phyloP scores from a whole-genome alignment of 2,113 vertebrate species.

The Forbesichthys papilliferus region DNA sequence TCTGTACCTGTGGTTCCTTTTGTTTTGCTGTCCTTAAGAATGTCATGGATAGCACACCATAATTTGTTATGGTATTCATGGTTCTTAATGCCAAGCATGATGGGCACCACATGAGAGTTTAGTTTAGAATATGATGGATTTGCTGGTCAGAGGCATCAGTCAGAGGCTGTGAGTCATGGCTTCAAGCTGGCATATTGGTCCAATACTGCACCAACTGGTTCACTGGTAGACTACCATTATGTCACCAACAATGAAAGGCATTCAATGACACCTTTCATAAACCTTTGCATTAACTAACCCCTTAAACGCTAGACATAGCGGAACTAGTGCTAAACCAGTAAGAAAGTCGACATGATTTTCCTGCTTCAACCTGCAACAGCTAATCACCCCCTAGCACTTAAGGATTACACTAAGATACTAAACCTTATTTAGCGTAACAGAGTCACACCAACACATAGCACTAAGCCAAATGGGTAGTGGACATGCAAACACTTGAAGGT shows the following conservation, averaged over 20 bases:
- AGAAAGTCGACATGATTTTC: conserved; percentile 3
- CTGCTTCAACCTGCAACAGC: conserved; percentile 51
- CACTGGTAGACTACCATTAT: conserved; percentile 49
- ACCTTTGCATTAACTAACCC: no score
- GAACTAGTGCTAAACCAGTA: background rate
- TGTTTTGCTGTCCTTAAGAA: conserved; percentile 16
- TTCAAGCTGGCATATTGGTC: conserved; percentile 46
- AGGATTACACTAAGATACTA: conserved; percentile 75
- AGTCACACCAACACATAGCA: conserved; percentile 41
- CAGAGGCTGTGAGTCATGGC: conserved; percentile 17
- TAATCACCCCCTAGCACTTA: conserved; percentile 53
- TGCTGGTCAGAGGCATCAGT: background rate
- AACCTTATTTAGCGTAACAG: conserved; percentile 24
- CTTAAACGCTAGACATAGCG: background rate
- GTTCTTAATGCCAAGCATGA: background rate
- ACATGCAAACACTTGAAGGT: background rate
- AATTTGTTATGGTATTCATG: background rate
- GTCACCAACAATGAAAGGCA: no score
- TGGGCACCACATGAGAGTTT: no score
- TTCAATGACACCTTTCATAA: no score
- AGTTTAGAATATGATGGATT: no score
- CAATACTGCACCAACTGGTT: conserved; percentile 52
- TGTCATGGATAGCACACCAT: background rate
- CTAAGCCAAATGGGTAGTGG: conserved; percentile 11
- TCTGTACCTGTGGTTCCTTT: conserved; percentile 36